These are phyloP conservation scores for Mamestra configurata DNA, from an alignment of 1,140 invertebrate species.

Conservation along the genomic window DNA sequence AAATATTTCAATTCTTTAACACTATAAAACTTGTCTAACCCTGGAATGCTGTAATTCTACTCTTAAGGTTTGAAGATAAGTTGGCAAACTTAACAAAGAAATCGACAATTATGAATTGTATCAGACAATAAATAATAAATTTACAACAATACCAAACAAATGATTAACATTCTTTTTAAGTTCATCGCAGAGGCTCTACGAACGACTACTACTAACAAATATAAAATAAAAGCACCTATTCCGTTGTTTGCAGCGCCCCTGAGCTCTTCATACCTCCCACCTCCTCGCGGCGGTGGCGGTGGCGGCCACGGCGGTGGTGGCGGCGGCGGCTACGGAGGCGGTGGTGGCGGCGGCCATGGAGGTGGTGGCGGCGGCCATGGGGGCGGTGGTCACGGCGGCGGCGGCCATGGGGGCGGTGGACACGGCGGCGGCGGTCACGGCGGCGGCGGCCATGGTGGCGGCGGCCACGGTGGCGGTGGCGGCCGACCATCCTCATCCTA, in stretches of 20 bases:
- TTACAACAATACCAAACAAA: too few species aligned
- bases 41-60: too few species aligned
- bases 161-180: too few species aligned
- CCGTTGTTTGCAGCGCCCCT: conserved; percentile 77
- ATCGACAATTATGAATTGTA: too few species aligned
- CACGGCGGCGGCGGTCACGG: conserved; percentile 36
- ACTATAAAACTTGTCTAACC: too few species aligned
- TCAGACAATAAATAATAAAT: too few species aligned
- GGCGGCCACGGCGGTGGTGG: conserved; percentile 44
- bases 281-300: conserved; percentile 71
- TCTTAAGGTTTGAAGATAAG: too few species aligned
- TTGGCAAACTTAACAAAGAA: too few species aligned
- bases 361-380: conserved; percentile 56
- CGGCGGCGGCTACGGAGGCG: conserved; percentile 40
- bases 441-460: conserved; percentile 37
- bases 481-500: conserved; percentile 84
- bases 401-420: conserved; percentile 44
- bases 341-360: conserved; percentile 39
- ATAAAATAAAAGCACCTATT: conserved; percentile 43
- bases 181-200: conserved; percentile 39
- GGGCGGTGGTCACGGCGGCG: conserved; percentile 16
- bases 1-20: too few species aligned
- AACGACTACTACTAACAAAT: conserved; percentile 14
- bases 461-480: conserved; percentile 55
- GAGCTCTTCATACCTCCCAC: conserved; percentile 82